Conservation (phyloP, 2,797 vertebrate genomes). For the Gobio occitaniae region DNA sequence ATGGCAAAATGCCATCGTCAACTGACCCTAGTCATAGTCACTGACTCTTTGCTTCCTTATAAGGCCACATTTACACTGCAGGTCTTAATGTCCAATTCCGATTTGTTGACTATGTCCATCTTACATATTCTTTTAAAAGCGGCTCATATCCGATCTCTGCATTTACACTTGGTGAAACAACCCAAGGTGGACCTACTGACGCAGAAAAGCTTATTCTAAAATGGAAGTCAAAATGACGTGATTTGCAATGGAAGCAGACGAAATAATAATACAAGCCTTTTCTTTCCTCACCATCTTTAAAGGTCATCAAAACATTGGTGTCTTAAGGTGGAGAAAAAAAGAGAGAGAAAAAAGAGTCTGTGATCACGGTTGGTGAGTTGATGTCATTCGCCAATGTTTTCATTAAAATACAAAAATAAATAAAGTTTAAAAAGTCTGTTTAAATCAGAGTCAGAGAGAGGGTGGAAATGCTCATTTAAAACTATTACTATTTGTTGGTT, state of each 20-base stretch:
- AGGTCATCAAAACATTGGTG: not conserved
- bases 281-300: not conserved
- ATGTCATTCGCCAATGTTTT: not conserved
- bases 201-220: not conserved
- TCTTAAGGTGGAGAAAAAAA: not conserved
- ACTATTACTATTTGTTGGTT: not conserved
- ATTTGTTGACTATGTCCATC: too few species aligned
- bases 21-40: not conserved
- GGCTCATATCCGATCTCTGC: too few species aligned
- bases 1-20: too few species aligned
- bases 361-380: not conserved
- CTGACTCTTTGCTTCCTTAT: not conserved
- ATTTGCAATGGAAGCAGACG: not conserved
- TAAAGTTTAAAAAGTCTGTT: too few species aligned
- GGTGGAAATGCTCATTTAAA: not conserved
- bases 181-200: not conserved
- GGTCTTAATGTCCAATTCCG: too few species aligned
- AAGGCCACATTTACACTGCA: too few species aligned
- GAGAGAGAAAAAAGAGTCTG: not conserved
- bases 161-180: not conserved
- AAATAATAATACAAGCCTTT: not conserved
- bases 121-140: too few species aligned
- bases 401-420: not conserved
- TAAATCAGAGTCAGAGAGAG: not conserved
- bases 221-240: not conserved